Evolutionary conservation across 2,888 invertebrate species (phyloP).

Genomic region (Parnassius orleans): DNA sequence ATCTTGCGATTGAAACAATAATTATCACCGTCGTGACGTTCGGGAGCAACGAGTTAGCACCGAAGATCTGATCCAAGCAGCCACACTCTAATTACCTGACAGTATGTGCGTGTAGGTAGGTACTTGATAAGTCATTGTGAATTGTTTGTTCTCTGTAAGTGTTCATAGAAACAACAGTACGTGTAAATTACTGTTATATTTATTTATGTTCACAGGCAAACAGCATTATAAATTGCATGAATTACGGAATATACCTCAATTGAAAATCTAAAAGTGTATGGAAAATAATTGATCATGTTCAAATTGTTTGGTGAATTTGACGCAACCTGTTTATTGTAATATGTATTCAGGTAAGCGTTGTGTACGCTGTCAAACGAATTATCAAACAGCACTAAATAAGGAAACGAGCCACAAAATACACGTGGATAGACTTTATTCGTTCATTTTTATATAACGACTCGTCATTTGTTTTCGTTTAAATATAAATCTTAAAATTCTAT

Average conservation of each 20-base stretch:
- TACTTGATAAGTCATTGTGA: neutral
- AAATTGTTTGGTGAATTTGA: neutral
- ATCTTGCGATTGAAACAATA: constrained; percentile 1
- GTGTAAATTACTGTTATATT: no score
- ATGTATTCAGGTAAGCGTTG: neutral
- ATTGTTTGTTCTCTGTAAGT: neutral
- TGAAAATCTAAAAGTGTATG: no score
- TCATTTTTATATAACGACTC: no score
- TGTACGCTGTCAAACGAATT: constrained; percentile 3
- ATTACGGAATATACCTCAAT: no score
- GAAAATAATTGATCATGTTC: neutral
- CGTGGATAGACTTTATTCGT: neutral
- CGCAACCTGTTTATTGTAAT: neutral
- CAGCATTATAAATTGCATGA: no score
- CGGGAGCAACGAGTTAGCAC: constrained; percentile 14
- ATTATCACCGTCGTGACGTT: constrained; percentile 9
- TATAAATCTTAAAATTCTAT: no score
- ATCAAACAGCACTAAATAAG: constrained; percentile 5
- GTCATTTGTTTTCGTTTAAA: no score
- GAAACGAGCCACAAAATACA: constrained; percentile 5
- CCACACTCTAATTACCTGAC: constrained; percentile 8
- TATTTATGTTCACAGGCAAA: no score
- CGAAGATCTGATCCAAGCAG: neutral
- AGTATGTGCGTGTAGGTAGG: neutral
- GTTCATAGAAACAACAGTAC: no score